These are phyloP conservation scores for Cephalopholis sonnerati DNA, from an alignment of 2,113 vertebrate genomes.

Conservation along the genomic window DNA sequence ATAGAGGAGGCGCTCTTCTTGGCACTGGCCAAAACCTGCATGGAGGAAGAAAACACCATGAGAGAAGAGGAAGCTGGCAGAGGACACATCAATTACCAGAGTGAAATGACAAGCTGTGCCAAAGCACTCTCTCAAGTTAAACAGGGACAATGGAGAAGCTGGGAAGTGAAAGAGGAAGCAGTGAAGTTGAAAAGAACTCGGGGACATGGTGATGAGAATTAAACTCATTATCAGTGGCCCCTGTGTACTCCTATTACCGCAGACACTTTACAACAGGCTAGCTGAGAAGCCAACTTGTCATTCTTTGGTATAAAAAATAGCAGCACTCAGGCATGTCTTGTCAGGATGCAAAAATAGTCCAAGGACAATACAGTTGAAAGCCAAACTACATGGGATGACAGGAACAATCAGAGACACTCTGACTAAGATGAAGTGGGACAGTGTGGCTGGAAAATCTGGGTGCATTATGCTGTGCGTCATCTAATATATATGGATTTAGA, in stretches of 20 bases:
- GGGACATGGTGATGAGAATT: slow-evolving; percentile 8
- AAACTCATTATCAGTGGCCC: slow-evolving; percentile 25
- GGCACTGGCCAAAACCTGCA: slow-evolving; percentile 7
- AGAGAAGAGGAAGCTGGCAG: slow-evolving; percentile 34
- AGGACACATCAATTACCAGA: slow-evolving; percentile 20
- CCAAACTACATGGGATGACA: slow-evolving; percentile 12
- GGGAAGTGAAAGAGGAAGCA: neutral
- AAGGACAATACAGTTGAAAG: neutral
- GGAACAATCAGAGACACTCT: neutral
- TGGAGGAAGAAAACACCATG: slow-evolving; percentile 9
- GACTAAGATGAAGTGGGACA: slow-evolving; percentile 3
- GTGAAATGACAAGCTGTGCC: slow-evolving; percentile 9
- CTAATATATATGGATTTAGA: neutral
- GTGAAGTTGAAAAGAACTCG: slow-evolving; percentile 14
- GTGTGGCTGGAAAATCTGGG: neutral
- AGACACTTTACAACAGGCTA: neutral
- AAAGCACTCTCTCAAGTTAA: slow-evolving; percentile 14
- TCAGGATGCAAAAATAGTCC: slow-evolving; percentile 29
- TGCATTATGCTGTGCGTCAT: too few species aligned
- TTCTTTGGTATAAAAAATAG: neutral
- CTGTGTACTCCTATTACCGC: slow-evolving; percentile 1
- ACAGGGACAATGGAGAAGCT: neutral
- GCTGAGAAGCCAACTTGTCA: slow-evolving; percentile 9
- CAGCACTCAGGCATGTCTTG: neutral
- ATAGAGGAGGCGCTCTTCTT: neutral